Percentiles rank a stretch among this genome's conserved stretches.
Evolutionary conservation across 37 sponge, comb jelly and placozoan species (phyloP).

Genomic region (Bolinopsis microptera): DNA sequence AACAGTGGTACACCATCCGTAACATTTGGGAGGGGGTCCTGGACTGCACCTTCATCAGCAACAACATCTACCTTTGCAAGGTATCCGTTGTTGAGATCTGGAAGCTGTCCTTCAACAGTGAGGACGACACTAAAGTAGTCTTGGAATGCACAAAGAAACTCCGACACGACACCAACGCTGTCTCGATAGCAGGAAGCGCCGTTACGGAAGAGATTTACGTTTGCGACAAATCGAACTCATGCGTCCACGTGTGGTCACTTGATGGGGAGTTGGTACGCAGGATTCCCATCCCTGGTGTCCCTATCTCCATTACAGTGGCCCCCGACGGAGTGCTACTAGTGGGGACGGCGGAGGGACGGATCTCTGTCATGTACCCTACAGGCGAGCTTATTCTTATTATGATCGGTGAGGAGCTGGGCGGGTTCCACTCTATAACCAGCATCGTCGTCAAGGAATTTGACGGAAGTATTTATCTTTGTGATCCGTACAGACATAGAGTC

Average conservation of each 20-base stretch:
- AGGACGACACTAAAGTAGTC: slow-evolving; percentile 39
- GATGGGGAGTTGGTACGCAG: slow-evolving; percentile 43
- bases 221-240: slow-evolving; percentile 35
- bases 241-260: slow-evolving; percentile 24
- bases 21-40: slow-evolving; percentile 51
- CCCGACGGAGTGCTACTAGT: slow-evolving; percentile 43
- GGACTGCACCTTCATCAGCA: slow-evolving; percentile 17
- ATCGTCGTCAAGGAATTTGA: slow-evolving; percentile 53
- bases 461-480: slow-evolving; percentile 38
- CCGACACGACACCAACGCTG: slow-evolving; percentile 52
- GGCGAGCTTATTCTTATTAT: slow-evolving; percentile 11
- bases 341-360: slow-evolving; percentile 14
- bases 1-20: slow-evolving; percentile 34
- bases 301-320: slow-evolving; percentile 25
- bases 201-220: slow-evolving; percentile 39
- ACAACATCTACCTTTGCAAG: slow-evolving; percentile 29
- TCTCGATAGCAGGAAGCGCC: neutral
- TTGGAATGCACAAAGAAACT: slow-evolving; percentile 45
- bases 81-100: slow-evolving; percentile 22
- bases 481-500: slow-evolving; percentile 54
- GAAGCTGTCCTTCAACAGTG: slow-evolving; percentile 13
- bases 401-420: slow-evolving; percentile 35
- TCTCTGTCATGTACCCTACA: slow-evolving; percentile 38
- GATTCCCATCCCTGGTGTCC: slow-evolving; percentile 22
- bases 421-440: slow-evolving; percentile 52